A percentile compares a stretch with the other conserved stretches of the same genome.
Conservation (phyloP, 2,888 invertebrate species). For the Cerastis leucographa region DNA sequence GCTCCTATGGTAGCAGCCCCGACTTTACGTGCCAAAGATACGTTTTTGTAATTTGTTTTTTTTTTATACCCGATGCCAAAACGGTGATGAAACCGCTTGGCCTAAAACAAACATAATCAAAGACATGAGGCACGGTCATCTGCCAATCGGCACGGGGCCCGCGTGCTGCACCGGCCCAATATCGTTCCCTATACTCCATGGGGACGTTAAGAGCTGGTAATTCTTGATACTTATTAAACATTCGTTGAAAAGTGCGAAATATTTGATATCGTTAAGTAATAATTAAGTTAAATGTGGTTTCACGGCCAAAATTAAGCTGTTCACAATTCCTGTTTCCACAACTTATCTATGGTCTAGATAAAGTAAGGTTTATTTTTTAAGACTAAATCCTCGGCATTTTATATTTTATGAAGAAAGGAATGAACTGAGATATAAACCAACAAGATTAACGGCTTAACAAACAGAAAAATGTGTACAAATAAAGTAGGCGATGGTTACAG, state of each 20-base stretch:
- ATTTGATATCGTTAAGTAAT: too few relatives aligned
- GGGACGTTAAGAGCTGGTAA: too few relatives aligned
- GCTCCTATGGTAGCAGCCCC: neutral
- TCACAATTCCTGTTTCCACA: neutral
- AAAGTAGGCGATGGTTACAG: conserved; percentile 29
- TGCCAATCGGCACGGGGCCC: neutral
- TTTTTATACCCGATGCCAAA: too few relatives aligned
- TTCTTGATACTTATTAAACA: too few relatives aligned
- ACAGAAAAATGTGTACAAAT: conserved; percentile 67
- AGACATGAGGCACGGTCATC: neutral
- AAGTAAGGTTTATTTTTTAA: neutral
- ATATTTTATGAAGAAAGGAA: conserved; percentile 38
- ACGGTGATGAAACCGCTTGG: neutral
- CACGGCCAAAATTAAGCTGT: neutral
- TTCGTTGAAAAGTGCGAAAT: too few relatives aligned
- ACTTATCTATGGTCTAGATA: neutral
- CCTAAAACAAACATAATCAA: neutral
- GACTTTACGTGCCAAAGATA: neutral
- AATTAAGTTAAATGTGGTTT: too few relatives aligned
- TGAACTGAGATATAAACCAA: conserved; percentile 30
- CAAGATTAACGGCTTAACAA: conserved; percentile 67
- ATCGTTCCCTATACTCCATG: too few relatives aligned
- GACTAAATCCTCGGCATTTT: conserved; percentile 19
- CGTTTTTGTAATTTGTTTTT: neutral
- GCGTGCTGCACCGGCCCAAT: neutral